Percentiles rank a stretch among this genome's conserved stretches.
These are phyloP conservation scores for Baccha elongata DNA, from an alignment of 2,888 invertebrate species.

Conservation along the genomic window DNA sequence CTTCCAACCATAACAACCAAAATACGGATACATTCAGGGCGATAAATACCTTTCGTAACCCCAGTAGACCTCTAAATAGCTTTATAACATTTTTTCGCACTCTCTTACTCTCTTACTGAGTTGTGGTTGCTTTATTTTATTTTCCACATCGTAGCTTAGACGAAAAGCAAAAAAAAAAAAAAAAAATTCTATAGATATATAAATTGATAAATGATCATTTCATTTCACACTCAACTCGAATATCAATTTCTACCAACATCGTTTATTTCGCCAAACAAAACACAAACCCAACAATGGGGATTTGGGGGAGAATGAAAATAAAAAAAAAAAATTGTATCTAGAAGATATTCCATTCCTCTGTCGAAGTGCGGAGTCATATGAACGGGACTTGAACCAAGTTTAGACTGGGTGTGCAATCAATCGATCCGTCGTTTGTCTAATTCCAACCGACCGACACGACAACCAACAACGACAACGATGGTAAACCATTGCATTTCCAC, in stretches of 20 bases:
- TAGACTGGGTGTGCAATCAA: conserved; percentile 54
- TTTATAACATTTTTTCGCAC: conserved; percentile 14
- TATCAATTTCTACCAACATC: conserved; percentile 66
- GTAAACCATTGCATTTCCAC: conserved; percentile 20
- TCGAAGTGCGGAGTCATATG: conserved; percentile 9
- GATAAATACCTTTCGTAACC: conserved; percentile 67
- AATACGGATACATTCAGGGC: conserved; percentile 50
- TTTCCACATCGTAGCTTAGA: neutral
- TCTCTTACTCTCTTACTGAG: neutral
- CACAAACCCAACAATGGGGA: conserved; percentile 28
- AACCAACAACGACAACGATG: conserved; percentile 2
- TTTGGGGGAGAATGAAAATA: neutral
- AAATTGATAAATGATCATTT: conserved; percentile 73
- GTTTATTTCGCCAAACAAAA: conserved; percentile 60
- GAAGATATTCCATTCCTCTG: conserved; percentile 62
- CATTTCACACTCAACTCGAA: conserved; percentile 68
- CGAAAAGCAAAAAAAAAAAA: neutral
- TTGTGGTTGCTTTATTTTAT: neutral
- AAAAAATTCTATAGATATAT: conserved; percentile 43
- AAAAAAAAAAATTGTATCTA: conserved; percentile 24
- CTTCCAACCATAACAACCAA: neutral
- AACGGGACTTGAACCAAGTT: conserved; percentile 62
- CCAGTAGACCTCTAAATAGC: conserved; percentile 52
- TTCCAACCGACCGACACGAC: conserved; percentile 18
- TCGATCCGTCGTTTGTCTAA: conserved; percentile 59